Conservation (phyloP, 2,113 vertebrate genomes). For the Tauraco erythrolophus region DNA sequence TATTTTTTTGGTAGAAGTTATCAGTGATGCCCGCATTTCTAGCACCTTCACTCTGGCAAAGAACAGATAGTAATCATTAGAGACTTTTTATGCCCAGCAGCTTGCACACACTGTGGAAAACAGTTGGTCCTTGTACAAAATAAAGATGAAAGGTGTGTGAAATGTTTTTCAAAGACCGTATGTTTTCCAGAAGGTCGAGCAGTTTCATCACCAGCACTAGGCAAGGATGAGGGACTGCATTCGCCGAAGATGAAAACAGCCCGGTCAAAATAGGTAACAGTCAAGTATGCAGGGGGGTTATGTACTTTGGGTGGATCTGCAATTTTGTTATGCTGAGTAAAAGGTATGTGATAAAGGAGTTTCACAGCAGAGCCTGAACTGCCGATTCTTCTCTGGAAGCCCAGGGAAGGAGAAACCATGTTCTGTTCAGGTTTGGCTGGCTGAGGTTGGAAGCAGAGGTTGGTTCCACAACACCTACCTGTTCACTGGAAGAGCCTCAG, state of each 20-base stretch:
- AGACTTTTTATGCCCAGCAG: background rate
- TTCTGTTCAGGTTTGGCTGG: background rate
- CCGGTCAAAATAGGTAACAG: background rate
- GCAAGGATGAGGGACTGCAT: background rate
- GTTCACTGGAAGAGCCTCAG: background rate
- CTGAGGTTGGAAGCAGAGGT: background rate
- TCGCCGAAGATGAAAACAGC: background rate
- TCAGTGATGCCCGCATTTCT: background rate
- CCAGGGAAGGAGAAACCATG: background rate
- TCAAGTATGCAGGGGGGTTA: background rate
- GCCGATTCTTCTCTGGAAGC: background rate
- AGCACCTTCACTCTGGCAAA: background rate
- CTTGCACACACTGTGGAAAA: background rate
- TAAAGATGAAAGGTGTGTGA: background rate
- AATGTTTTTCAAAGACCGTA: background rate
- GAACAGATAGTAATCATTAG: background rate
- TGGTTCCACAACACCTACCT: background rate
- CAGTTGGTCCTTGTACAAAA: background rate
- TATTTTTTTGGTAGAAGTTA: background rate
- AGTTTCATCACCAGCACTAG: background rate
- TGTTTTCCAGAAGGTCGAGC: background rate
- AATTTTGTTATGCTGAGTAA: background rate
- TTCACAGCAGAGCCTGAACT: background rate
- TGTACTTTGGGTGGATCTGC: background rate
- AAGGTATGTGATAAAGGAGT: background rate